Percentiles rank a stretch among this genome's conserved stretches.
These are phyloP conservation scores for Clavelina lepadiformis DNA, from an alignment of 23 tunicate genomes.

Conservation along the genomic window DNA sequence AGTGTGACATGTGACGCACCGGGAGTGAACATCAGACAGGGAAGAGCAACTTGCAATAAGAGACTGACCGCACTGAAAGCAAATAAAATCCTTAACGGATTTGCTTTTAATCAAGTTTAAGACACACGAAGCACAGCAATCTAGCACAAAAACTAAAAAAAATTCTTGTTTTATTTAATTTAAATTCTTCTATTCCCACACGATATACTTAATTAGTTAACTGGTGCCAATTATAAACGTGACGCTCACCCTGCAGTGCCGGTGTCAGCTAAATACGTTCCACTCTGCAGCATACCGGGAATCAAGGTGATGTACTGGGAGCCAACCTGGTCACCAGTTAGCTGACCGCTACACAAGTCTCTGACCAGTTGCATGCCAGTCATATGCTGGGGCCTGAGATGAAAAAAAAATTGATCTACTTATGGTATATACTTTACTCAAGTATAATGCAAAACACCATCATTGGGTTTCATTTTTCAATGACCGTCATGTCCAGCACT, in stretches of 20 bases:
- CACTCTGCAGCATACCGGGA: conserved; percentile 76
- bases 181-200: neutral
- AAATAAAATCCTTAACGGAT: no score
- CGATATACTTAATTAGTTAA: neutral
- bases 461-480: no score
- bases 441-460: no score
- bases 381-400: conserved; percentile 82
- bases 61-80: conserved; percentile 61
- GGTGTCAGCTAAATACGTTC: conserved; percentile 68
- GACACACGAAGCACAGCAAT: no score
- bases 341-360: conserved; percentile 58
- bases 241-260: conserved; percentile 75
- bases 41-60: conserved; percentile 74
- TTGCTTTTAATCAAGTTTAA: no score
- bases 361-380: conserved; percentile 76
- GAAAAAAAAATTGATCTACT: no score
- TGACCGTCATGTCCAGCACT: no score
- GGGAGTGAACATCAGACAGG: conserved; percentile 76
- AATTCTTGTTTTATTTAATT: neutral
- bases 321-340: conserved; percentile 76
- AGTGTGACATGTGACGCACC: conserved; percentile 54
- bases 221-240: neutral
- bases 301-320: conserved; percentile 66
- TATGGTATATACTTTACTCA: no score
- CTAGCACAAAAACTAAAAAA: neutral